phyloP scores from a whole-genome alignment of 2,113 vertebrate genomes.

The Misgurnus anguillicaudatus region DNA sequence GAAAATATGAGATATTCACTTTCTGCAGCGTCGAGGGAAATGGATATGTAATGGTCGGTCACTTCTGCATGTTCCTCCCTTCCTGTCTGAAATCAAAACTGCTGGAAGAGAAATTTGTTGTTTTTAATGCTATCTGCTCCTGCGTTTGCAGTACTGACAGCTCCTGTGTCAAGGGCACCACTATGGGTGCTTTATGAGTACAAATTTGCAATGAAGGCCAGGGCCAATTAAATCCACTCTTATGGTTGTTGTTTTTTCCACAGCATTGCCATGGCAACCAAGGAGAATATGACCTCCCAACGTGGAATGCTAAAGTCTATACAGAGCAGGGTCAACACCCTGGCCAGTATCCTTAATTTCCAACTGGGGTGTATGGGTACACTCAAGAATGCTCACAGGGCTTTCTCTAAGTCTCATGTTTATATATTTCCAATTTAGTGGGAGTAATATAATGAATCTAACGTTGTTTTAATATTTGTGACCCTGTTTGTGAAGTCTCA shows the following conservation, averaged over 20 bases:
- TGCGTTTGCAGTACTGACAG: slow-evolving; percentile 25
- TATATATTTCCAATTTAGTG: too few relatives aligned
- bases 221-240: not conserved
- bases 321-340: slow-evolving; percentile 96
- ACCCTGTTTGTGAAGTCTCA: too few relatives aligned
- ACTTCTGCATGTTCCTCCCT: slow-evolving; percentile 27
- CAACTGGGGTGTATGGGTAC: not conserved
- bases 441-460: too few relatives aligned
- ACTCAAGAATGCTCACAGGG: not conserved
- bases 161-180: not conserved
- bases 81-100: slow-evolving; percentile 28
- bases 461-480: too few relatives aligned
- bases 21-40: slow-evolving; percentile 16
- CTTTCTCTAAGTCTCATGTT: too few relatives aligned
- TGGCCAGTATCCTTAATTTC: slow-evolving; percentile 96
- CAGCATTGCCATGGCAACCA: slow-evolving; percentile 98
- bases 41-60: slow-evolving; percentile 29
- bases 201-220: not conserved
- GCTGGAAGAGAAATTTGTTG: not conserved
- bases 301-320: slow-evolving; percentile 94
- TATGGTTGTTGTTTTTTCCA: slow-evolving; percentile 49
- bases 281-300: slow-evolving; percentile 99
- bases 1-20: slow-evolving; percentile 14
- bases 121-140: slow-evolving; percentile 1
- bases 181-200: not conserved